phyloP scores from a whole-genome alignment of 2,797 vertebrate species.

The Alfaro cultratus region DNA sequence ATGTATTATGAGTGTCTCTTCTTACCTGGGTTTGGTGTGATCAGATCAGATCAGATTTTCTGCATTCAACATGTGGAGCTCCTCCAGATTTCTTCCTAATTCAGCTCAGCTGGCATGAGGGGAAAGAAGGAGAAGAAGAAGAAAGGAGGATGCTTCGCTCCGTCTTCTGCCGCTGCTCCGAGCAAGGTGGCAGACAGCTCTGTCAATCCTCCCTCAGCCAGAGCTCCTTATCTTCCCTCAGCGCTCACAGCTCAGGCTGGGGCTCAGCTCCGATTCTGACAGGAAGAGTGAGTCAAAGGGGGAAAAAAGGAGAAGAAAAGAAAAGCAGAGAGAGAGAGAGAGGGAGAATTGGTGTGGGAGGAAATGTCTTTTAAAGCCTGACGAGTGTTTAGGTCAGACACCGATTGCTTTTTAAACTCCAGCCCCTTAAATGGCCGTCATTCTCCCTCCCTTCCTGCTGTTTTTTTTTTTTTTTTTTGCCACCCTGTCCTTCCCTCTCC shows the following conservation, averaged over 20 bases:
- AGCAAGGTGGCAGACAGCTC: slow-evolving; percentile 61
- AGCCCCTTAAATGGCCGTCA: slow-evolving; percentile 77
- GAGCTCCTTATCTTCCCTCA: slow-evolving; percentile 59
- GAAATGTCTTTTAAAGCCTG: slow-evolving; percentile 73
- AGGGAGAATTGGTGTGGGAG: slow-evolving; percentile 50
- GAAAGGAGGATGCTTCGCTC: slow-evolving; percentile 37
- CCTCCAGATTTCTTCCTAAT: slow-evolving; percentile 21
- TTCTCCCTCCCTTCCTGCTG: slow-evolving; percentile 49
- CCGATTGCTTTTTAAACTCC: slow-evolving; percentile 70
- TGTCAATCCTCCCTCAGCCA: slow-evolving; percentile 49
- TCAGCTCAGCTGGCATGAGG: slow-evolving; percentile 15
- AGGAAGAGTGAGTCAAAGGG: slow-evolving; percentile 32
- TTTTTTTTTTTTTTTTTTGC: neutral
- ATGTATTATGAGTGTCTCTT: neutral
- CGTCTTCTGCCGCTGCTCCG: slow-evolving; percentile 33
- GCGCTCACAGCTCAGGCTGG: slow-evolving; percentile 49
- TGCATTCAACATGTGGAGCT: slow-evolving; percentile 33
- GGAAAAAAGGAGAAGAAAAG: neutral
- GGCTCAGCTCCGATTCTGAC: slow-evolving; percentile 56
- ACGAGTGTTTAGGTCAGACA: slow-evolving; percentile 76
- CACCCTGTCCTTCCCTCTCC: slow-evolving; percentile 27
- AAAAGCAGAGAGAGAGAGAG: slow-evolving; percentile 29
- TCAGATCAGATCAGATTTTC: slow-evolving; percentile 2
- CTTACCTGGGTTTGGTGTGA: slow-evolving; percentile 47
- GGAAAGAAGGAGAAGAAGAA: too few species aligned